Evolutionary conservation across 1,140 invertebrate genomes (phyloP), one percentile per base, ranked within the genome.

Genomic region (Sinonovacula constricta): DNA sequence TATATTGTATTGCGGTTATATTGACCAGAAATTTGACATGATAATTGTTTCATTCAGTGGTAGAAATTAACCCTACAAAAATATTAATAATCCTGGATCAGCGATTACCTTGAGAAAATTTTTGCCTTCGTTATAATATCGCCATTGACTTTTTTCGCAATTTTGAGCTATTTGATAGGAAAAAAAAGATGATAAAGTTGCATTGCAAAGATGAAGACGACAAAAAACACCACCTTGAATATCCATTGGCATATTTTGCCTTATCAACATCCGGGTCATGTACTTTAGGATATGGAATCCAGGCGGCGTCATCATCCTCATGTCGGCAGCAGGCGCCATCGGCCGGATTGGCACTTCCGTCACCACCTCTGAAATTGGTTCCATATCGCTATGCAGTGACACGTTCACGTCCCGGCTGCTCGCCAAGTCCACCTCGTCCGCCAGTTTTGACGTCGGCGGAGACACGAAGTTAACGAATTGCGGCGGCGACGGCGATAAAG

Each of bases 221-320:
- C 26, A 79, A 33, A 12, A 33, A 45, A 15, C 39, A 57, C 26
- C 62, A 84, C 84, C 79, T 63, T 75, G 53, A 14, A 84, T 63
- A 54, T 85, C 84, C 22, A 75, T 66, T 5, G 82, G 78, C 81
- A 85, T 84, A 56, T 85, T 82, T 63, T 85, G 82, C 3, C 81
- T 69, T 49, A 84, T 54, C 26, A 74, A 75, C 0, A 85, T 51
- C 26, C 81, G 67, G n/a, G 69, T 72, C 31, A 76, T 70, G 28
- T 79, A 71, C 34, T 79, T 62, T 0, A 85, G 60, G 14, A 71
- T 71, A 49, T 83, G 81, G 28, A 84, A 45, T 33, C 84, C 84
- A 3, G 80, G 81, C 7, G 83, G 83, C 3, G 81, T 70, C 53
- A 81, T 78, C 45, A 83, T 62, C 53, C 80, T 65, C 10, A 81